Evolutionary conservation across 2,113 vertebrate species (phyloP), one percentile per base, ranked within the genome.

Genomic region (Siphamia tubifer): DNA sequence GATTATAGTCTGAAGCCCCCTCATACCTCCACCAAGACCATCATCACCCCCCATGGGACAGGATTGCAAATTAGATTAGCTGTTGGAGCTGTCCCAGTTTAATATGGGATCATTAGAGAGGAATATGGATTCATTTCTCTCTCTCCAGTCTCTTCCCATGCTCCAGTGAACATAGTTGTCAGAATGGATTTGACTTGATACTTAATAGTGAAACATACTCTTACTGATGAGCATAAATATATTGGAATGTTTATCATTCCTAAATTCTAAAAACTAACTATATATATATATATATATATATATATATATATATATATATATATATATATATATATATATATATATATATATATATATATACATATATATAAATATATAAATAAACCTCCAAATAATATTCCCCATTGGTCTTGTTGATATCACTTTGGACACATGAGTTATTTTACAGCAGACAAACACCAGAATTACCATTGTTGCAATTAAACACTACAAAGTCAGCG

Each of bases 41-140:
- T 27, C 19, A n/a, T 20, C 20, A 16, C 10, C 11, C 9, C 38
- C 51, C 31, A 17, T 36, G 60, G 51, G 28, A 66, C 28, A 3
- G 5, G 32, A 19, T 34, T 57, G 62, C 58, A 65, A 71, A 79
- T 77, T 61, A 52, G 49, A 74, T 66, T 45, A 32, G 8, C 52
- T 58, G 31, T 63, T 43, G 6, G 25, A 58, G 31, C 25, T 62
- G 64, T 62, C 56, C 70, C 75, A 55, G 27, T 8, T 70, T 54
- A 74, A 66, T 42, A 43, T 44, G 35, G 24, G 20, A 76, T 61
- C 67, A 63, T 67, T 60, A 66, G 12, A 48, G 52, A 56, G 24
- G 24, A 30, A 61, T 24, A 28, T 2, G 13, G 44, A 51, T 11
- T 53, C 53, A 36, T 65, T 51, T 64, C 39, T 42, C 38, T 60